Base-by-base conservation (phyloP, 1,140 invertebrate genomes). In the Nixonia krombeini region DNA sequence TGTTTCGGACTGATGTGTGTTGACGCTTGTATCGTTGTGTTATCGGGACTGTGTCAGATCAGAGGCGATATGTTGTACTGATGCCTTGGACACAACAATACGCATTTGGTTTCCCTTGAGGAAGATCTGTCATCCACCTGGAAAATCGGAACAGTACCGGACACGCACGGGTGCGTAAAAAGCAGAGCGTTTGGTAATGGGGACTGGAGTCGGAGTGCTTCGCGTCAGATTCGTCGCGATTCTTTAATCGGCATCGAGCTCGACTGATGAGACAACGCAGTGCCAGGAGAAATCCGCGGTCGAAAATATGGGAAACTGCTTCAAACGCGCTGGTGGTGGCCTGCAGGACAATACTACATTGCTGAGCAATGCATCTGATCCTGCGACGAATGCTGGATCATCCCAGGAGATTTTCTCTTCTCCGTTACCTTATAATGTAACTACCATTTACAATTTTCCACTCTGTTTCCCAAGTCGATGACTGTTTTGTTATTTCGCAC, bases 331-430 rank as follows among this genome's bases (percentile, higher is more conserved):
- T 46, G 74, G 75, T 47, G 80, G 86, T 33, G 82, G 79, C 51
- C 85, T 86, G 58, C 83, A 86, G 58, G 87, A 88, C 78, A 87
- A 88, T 73, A 85, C 87, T 26, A 88, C 85, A 21, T 72, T 88
- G 21, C 68, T 89, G 26, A 85, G 81, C 66, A 87, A 85, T 52
- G 85, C 81, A 70, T 70, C 76, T 7, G 83, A 84, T 51, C 71
- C 80, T 62, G 74, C 73, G 9, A 79, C 87, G 33, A 83, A 78
- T 42, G 79, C 81, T 16, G 85, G 86, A 23, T 84, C 82, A 2
- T 85, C 85, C 7, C 79, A 79, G 41, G 86, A 88, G 47, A 79
- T 82, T 21, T 78, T 87, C 49, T 81, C 78, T 55, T 79, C 80
- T 40, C 79, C 83, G 17, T 72, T 84, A 47, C 83, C 85, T 23